A percentile compares a stretch with the other conserved stretches of the same genome.
Evolutionary conservation across 2,888 invertebrate species (phyloP).

Genomic region (Craniophora ligustri): DNA sequence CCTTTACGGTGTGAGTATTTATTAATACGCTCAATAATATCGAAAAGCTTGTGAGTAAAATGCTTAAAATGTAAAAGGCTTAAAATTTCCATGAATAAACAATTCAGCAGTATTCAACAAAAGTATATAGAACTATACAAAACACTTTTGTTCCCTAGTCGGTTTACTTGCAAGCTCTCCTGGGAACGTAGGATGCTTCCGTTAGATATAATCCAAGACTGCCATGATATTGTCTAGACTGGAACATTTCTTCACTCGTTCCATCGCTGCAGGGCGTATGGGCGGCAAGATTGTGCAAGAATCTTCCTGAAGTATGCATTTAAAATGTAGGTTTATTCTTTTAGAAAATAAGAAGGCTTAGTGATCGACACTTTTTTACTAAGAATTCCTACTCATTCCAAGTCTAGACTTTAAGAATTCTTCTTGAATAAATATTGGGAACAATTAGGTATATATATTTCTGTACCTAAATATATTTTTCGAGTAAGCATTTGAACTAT

Average conservation of each 20-base stretch:
- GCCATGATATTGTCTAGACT: slow-evolving; percentile 8
- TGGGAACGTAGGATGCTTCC: slow-evolving; percentile 4
- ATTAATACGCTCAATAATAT: too few species aligned
- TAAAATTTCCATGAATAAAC: not conserved
- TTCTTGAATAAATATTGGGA: too few species aligned
- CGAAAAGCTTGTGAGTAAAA: too few species aligned
- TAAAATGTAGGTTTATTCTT: not conserved
- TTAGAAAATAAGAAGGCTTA: not conserved
- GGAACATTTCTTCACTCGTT: slow-evolving; percentile 10
- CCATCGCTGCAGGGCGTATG: slow-evolving; percentile 2
- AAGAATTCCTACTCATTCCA: too few species aligned
- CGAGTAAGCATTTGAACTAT: too few species aligned
- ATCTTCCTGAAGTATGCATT: slow-evolving; percentile 1
- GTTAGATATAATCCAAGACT: slow-evolving; percentile 20
- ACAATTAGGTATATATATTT: too few species aligned
- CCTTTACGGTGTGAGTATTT: too few species aligned
- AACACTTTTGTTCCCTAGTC: slow-evolving; percentile 4
- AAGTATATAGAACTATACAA: not conserved
- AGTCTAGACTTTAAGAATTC: too few species aligned
- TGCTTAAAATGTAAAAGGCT: slow-evolving; percentile 1
- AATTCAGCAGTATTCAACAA: not conserved
- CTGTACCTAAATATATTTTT: too few species aligned
- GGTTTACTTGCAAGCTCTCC: slow-evolving; percentile 3
- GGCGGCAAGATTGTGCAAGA: not conserved
- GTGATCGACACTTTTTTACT: too few species aligned